Percentiles rank a stretch among this genome's conserved stretches.
Conservation (phyloP, 2,797 vertebrate genomes). For the Halcyon badia region DNA sequence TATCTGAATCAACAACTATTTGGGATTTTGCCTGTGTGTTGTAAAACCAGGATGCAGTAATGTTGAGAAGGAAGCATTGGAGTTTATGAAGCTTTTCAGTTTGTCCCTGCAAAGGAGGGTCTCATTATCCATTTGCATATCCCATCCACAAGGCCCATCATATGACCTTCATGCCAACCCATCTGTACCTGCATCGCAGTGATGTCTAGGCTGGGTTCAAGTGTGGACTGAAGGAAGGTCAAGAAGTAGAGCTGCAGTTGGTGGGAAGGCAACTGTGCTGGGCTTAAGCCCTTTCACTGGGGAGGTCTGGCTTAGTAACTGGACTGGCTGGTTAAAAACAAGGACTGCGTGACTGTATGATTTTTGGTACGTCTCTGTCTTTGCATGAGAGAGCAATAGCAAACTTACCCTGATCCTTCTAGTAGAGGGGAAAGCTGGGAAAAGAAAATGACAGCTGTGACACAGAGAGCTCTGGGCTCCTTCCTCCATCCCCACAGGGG, state of each 20-base stretch:
- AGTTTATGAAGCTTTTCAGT: rapidly evolving
- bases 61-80: rapidly evolving
- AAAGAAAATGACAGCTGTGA: not conserved
- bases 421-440: not conserved
- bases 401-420: not conserved
- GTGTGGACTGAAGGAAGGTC: rapidly evolving
- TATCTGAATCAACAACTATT: not conserved
- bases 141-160: not conserved
- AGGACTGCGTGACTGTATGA: too few relatives aligned
- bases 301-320: not conserved
- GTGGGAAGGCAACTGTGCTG: not conserved
- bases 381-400: not conserved
- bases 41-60: rapidly evolving
- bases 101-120: not conserved
- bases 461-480: not conserved
- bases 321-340: not conserved
- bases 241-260: not conserved
- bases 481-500: not conserved
- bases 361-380: not conserved
- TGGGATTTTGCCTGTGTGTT: not conserved
- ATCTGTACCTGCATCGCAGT: rapidly evolving
- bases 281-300: not conserved
- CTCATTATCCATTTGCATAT: not conserved
- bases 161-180: rapidly evolving
- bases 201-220: not conserved